phyloP scores from a whole-genome alignment of 2,888 invertebrate genomes.

The Hyles lineata region DNA sequence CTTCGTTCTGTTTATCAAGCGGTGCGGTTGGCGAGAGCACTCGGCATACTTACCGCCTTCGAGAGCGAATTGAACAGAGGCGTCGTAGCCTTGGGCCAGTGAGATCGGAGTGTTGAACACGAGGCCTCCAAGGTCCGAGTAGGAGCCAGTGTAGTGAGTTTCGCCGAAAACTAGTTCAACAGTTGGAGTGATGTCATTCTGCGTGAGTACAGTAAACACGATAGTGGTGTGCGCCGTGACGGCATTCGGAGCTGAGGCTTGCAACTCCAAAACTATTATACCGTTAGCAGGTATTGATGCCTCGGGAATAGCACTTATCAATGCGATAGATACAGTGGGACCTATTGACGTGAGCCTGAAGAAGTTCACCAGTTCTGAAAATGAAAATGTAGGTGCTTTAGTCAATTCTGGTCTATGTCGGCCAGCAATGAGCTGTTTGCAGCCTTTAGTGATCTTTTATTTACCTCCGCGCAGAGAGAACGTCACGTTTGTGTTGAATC shows the following conservation, averaged over 20 bases:
- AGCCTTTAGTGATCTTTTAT: neutral
- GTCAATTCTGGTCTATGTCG: too few relatives aligned
- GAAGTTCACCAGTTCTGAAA: constrained; percentile 10
- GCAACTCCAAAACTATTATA: constrained; percentile 15
- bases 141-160: neutral
- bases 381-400: neutral
- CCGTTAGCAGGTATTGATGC: constrained; percentile 13
- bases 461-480: constrained; percentile 49
- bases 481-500: constrained; percentile 43
- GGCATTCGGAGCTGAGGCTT: constrained; percentile 22
- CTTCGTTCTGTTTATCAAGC: neutral
- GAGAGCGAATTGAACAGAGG: neutral
- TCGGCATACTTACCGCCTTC: neutral
- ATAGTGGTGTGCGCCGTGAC: constrained; percentile 15
- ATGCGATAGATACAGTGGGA: constrained; percentile 33
- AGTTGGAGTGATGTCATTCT: constrained; percentile 46
- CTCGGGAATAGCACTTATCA: constrained; percentile 37
- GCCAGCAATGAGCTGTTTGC: neutral
- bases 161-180: neutral
- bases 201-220: constrained; percentile 39
- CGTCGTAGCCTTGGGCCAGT: neutral
- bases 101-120: neutral
- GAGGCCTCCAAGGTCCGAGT: neutral
- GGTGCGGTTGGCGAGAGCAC: neutral
- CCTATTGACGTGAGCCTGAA: constrained; percentile 25